phyloP scores from a whole-genome alignment of 2,888 invertebrate species.

The Microplitis manilae region DNA sequence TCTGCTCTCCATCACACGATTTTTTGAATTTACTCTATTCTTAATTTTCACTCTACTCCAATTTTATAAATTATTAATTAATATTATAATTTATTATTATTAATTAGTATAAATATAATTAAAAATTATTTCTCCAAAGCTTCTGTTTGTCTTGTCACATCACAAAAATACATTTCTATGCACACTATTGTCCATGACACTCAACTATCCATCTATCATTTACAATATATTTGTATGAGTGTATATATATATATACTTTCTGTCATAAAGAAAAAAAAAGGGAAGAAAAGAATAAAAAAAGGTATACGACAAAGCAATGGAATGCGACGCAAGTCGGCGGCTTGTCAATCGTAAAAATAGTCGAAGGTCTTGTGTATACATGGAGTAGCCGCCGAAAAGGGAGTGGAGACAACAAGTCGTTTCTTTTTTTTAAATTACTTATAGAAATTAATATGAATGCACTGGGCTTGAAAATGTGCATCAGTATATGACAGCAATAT shows the following conservation, averaged over 20 bases:
- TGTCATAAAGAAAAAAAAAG: constrained; percentile 8
- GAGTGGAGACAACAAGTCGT: constrained; percentile 5
- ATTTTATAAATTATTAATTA: too few relatives aligned
- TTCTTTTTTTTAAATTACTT: neutral
- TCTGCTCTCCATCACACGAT: too few relatives aligned
- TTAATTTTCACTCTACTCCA: too few relatives aligned
- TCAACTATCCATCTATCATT: neutral
- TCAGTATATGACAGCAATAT: too few relatives aligned
- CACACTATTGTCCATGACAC: constrained; percentile 8
- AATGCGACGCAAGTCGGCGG: constrained; percentile 36
- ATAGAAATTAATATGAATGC: neutral
- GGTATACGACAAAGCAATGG: constrained; percentile 31
- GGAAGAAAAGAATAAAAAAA: constrained; percentile 19
- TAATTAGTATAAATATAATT: constrained; percentile 1
- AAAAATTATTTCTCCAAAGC: neutral
- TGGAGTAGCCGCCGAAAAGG: constrained; percentile 11
- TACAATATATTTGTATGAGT: neutral
- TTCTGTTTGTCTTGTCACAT: constrained; percentile 23
- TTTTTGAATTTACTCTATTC: too few relatives aligned
- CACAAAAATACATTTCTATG: neutral
- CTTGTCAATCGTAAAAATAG: constrained; percentile 44
- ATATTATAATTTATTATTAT: too few relatives aligned
- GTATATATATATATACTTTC: neutral
- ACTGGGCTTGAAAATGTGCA: too few relatives aligned
- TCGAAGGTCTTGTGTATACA: constrained; percentile 34